Evolutionary conservation across 2,113 vertebrate genomes (phyloP).

Genomic region (Tragulus kanchil): DNA sequence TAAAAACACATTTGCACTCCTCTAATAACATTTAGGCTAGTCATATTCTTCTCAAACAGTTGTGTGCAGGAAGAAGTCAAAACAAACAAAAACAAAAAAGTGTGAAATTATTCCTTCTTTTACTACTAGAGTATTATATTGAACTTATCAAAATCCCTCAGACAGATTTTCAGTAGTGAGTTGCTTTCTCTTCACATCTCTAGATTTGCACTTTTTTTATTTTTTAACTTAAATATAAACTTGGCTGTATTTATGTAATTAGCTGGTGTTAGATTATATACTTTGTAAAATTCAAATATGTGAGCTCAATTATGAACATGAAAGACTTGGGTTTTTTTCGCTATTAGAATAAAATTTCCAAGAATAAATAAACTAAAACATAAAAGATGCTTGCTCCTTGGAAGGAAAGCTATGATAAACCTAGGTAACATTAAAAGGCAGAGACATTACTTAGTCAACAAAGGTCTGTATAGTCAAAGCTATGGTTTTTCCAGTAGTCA

Average conservation of each 20-base stretch:
- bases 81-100: neutral
- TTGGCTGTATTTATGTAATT: neutral
- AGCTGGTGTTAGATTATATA: neutral
- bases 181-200: neutral
- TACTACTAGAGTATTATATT: neutral
- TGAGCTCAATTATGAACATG: neutral
- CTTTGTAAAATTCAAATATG: conserved; percentile 18
- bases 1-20: neutral
- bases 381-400: no score
- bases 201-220: neutral
- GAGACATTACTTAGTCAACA: no score
- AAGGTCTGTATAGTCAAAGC: no score
- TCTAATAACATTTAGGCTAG: neutral
- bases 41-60: conserved; percentile 7
- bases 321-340: conserved; percentile 10
- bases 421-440: no score
- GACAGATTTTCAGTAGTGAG: neutral
- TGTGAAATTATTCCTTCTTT: neutral
- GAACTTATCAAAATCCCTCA: neutral
- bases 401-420: no score
- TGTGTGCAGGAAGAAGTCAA: neutral
- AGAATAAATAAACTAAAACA: conserved; percentile 8
- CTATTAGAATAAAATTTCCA: conserved; percentile 34
- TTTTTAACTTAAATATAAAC: conserved; percentile 15
- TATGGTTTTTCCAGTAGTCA: no score